phyloP scores from a whole-genome alignment of 2,888 invertebrate genomes.

The Conus canariensis region DNA sequence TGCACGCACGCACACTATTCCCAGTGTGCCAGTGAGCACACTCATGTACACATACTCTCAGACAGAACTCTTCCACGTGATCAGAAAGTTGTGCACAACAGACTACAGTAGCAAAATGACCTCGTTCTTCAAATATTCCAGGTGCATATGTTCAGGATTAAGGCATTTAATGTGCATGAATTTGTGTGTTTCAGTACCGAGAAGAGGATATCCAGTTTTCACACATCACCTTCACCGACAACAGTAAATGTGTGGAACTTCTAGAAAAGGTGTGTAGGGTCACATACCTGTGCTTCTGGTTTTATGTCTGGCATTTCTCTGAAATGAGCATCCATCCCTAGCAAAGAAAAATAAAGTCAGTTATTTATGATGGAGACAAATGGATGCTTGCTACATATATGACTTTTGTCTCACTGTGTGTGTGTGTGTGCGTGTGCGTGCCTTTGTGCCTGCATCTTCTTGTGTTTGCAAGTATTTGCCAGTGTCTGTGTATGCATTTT shows the following conservation, averaged over 20 bases:
- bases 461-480: too few species aligned
- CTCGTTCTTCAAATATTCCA: too few species aligned
- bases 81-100: too few species aligned
- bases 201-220: slow-evolving; percentile 71
- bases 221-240: slow-evolving; percentile 73
- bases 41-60: too few species aligned
- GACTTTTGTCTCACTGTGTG: neutral
- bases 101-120: too few species aligned
- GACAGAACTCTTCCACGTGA: too few species aligned
- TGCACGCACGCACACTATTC: neutral
- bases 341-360: too few species aligned
- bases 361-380: neutral
- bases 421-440: neutral
- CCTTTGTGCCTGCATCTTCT: neutral
- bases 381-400: neutral
- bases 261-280: slow-evolving; percentile 66
- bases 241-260: slow-evolving; percentile 71
- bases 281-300: neutral
- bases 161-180: too few species aligned
- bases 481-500: too few species aligned
- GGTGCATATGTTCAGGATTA: too few species aligned
- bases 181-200: slow-evolving; percentile 64
- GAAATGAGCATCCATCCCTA: neutral
- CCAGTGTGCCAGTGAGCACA: too few species aligned
- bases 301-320: slow-evolving; percentile 4